Conservation (phyloP, 2,888 invertebrate species). For the Antheraea yamamai region DNA sequence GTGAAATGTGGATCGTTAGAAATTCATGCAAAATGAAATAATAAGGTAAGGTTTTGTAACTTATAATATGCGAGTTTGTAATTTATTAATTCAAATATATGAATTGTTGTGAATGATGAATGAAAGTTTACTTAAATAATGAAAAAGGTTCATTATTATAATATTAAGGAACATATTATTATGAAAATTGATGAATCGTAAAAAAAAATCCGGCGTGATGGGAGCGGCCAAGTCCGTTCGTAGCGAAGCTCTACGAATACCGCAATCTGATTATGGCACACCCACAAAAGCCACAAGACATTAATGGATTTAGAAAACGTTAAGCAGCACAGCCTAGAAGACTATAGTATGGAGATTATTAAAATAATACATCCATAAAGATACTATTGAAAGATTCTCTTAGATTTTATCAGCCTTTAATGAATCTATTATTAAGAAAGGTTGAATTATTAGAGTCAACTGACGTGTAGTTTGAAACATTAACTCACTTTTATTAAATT, state of each 20-base stretch:
- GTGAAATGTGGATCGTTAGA: constrained; percentile 61
- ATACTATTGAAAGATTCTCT: not conserved
- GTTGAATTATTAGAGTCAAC: not conserved
- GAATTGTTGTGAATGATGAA: not conserved
- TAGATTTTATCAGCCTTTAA: not conserved
- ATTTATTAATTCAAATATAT: not conserved
- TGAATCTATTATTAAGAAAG: not conserved
- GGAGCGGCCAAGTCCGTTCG: constrained; percentile 69
- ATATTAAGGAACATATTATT: not conserved
- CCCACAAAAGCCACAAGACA: constrained; percentile 59
- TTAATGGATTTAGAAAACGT: constrained; percentile 20
- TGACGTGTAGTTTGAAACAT: not conserved
- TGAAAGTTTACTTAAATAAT: not conserved
- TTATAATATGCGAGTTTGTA: not conserved
- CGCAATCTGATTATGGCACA: constrained; percentile 81
- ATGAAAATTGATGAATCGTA: not conserved
- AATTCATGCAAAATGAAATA: constrained; percentile 73
- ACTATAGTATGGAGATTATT: not conserved
- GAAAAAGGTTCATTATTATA: not conserved
- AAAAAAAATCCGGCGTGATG: constrained; percentile 41
- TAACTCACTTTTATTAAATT: not conserved
- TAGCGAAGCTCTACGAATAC: constrained; percentile 75
- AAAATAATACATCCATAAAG: not conserved
- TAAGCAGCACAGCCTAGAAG: not conserved
- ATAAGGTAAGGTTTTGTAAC: constrained; percentile 60